Evolutionary conservation across 2,888 invertebrate species (phyloP), one percentile per base, ranked within the genome.

Genomic region (Clepsis dumicolana): DNA sequence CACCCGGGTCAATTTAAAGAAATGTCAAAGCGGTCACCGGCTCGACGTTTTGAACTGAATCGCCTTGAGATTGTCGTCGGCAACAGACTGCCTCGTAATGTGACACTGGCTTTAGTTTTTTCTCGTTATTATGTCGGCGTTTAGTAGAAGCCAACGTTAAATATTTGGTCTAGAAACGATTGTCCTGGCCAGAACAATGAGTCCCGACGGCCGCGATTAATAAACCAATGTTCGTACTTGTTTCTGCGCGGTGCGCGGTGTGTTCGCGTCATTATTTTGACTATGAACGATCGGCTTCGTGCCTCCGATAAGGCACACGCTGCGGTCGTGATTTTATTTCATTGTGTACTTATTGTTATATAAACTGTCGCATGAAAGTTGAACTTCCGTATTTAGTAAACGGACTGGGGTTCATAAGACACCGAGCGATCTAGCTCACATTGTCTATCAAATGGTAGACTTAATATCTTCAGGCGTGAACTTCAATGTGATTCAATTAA

Each of bases 81-180:
- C 74, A 73, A 76, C 79, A 74, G 73, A 77, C 79, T 78, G 79
- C 77, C 77, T 71, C 81, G 88, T 79, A 88, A 89, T 74, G 71
- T 74, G 83, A 87, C 80, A 82, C 82, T 72, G 75, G 77, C 76
- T 79, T 79, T 79, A 77, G 81, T 79, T 86, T 89, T 86, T 88
- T 81, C 81, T 81, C 70, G 72, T 75, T 78, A 78, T 77, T 79
- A 78, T 75, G 77, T 82, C 80, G 81, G 73, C 79, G 76, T 80
- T 81, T 89, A 90, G 90, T 80, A 74, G 76, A 88, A 88, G 80
- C 80, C 81, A 81, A 68, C 75, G 80, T 86, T 93, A n/a, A n/a
- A n/a, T n/a, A 93, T 92, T 92, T 93, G 89, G 92, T 93, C 92
- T 93, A 92, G 89, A 86, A 75, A 79, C 88, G 87, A 90, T 89